Conservation (phyloP, 2,888 invertebrate species). For the Caenorhabditis sp. region DNA sequence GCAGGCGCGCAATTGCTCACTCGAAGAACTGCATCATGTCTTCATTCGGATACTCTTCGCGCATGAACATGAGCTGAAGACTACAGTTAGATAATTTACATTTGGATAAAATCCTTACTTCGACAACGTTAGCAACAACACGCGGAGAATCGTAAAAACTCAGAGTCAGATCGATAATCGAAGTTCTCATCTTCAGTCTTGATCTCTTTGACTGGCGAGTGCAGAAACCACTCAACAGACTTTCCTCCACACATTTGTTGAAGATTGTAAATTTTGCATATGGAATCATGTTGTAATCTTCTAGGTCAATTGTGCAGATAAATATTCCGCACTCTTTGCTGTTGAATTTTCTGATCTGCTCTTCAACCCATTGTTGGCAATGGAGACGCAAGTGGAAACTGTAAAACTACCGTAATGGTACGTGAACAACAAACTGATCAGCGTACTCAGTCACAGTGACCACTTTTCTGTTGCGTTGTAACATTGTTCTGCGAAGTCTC, state of each 20-base stretch:
- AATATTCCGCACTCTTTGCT: background rate
- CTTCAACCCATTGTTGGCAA: background rate
- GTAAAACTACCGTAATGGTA: background rate
- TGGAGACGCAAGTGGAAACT: background rate
- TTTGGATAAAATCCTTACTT: background rate
- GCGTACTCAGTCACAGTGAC: conserved; percentile 2
- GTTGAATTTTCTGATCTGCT: background rate
- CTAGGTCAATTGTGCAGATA: conserved; percentile 1
- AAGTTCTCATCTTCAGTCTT: background rate
- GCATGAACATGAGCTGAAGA: conserved; percentile 12
- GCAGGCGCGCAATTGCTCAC: conserved; percentile 1
- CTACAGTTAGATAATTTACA: background rate
- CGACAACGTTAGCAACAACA: conserved; percentile 3
- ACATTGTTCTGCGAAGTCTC: background rate
- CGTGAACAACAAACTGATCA: background rate
- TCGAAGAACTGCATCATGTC: conserved; percentile 10
- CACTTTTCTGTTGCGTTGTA: background rate
- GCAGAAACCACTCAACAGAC: background rate
- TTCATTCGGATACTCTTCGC: background rate
- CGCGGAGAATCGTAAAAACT: background rate
- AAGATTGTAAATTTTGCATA: conserved; percentile 16
- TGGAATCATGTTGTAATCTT: conserved; percentile 9
- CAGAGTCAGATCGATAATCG: conserved; percentile 8
- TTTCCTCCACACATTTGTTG: background rate
- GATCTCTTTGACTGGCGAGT: background rate